Percentiles rank a stretch among this genome's conserved stretches.
These are phyloP conservation scores for Lysandra coridon DNA, from an alignment of 2,888 invertebrate species.

Conservation along the genomic window DNA sequence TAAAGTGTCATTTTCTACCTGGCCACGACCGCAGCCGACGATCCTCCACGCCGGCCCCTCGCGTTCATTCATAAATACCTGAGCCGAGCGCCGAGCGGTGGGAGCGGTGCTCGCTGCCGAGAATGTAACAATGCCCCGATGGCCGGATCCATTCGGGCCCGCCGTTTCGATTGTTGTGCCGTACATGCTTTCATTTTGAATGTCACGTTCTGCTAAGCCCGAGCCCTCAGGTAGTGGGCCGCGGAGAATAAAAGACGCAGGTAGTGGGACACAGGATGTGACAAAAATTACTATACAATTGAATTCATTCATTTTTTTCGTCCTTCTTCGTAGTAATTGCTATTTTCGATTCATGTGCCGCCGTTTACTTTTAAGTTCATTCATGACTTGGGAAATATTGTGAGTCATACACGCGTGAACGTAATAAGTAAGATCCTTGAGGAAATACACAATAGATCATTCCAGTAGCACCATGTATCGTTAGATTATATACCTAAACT, in stretches of 20 bases:
- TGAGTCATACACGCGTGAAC: slow-evolving; percentile 20
- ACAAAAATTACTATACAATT: slow-evolving; percentile 51
- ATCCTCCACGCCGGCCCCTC: slow-evolving; percentile 67
- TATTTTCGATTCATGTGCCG: slow-evolving; percentile 26
- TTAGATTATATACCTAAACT: no score
- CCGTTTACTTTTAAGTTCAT: slow-evolving; percentile 18
- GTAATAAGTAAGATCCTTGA: neutral
- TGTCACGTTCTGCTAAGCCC: slow-evolving; percentile 54
- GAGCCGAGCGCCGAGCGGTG: slow-evolving; percentile 52
- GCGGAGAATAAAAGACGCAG: slow-evolving; percentile 56
- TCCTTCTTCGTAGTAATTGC: slow-evolving; percentile 39
- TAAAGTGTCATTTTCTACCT: slow-evolving; percentile 79
- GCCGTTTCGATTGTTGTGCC: slow-evolving; percentile 65
- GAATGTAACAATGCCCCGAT: slow-evolving; percentile 50
- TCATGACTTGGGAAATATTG: slow-evolving; percentile 12
- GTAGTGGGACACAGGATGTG: slow-evolving; percentile 62
- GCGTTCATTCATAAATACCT: slow-evolving; percentile 81
- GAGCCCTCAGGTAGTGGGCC: slow-evolving; percentile 65
- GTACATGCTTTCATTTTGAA: slow-evolving; percentile 64
- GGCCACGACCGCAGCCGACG: slow-evolving; percentile 67
- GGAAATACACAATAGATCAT: neutral
- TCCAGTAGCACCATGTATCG: neutral
- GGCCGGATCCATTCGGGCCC: slow-evolving; percentile 57
- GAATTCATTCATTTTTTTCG: slow-evolving; percentile 58
- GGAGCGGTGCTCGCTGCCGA: slow-evolving; percentile 42